A percentile compares a stretch with the other conserved stretches of the same genome.
Evolutionary conservation across 64 coral and sea anemone genomes (phyloP).

Genomic region (Trachythela sp.): DNA sequence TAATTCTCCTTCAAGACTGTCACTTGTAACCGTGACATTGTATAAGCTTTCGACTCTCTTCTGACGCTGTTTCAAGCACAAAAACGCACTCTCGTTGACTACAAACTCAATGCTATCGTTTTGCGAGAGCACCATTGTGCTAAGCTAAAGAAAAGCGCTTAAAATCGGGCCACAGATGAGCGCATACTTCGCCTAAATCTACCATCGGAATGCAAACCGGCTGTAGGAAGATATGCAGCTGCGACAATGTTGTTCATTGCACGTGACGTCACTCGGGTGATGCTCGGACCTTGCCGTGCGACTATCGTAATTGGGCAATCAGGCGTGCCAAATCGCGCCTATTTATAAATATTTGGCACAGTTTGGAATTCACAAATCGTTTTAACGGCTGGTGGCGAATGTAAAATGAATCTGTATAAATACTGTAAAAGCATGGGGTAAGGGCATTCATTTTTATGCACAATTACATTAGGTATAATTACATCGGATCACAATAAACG

Average conservation of each 20-base stretch:
- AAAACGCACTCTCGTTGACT: background rate
- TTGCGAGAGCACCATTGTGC: background rate
- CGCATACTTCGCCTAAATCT: background rate
- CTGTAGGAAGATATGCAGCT: background rate
- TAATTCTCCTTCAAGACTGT: background rate
- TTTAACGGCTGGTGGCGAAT: background rate
- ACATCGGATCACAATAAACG: background rate
- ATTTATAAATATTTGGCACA: background rate
- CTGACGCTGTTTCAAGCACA: background rate
- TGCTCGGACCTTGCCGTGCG: background rate
- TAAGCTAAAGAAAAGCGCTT: background rate
- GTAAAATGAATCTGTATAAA: too few relatives aligned
- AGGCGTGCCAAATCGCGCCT: slow-evolving; percentile 19
- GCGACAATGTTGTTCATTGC: background rate
- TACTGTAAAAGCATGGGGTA: too few relatives aligned
- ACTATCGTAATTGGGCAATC: background rate
- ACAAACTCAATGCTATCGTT: slow-evolving; percentile 25
- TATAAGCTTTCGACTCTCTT: background rate
- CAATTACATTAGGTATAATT: too few relatives aligned
- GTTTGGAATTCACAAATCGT: slow-evolving; percentile 14
- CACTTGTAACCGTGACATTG: background rate
- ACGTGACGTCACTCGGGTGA: background rate
- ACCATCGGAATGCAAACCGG: background rate
- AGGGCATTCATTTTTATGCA: too few relatives aligned
- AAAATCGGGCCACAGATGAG: background rate